A percentile compares a stretch with the other conserved stretches of the same genome.
phyloP scores from a whole-genome alignment of 2,888 invertebrate species.

The Xestoiulus laeticollis region DNA sequence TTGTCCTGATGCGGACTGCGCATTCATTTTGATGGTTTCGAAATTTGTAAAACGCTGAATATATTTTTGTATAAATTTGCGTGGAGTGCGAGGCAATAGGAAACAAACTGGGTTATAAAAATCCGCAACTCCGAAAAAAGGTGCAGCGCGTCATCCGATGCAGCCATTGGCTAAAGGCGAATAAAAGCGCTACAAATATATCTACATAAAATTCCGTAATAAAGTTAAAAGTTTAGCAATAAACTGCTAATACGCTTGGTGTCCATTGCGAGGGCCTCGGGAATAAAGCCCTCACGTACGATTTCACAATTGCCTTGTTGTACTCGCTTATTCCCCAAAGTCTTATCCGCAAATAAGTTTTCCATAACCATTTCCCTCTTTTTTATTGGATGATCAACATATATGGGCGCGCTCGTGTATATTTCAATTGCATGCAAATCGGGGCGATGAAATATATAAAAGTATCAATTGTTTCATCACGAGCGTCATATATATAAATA shows the following conservation, averaged over 20 bases:
- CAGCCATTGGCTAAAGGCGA: background rate
- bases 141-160: background rate
- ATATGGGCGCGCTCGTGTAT: background rate
- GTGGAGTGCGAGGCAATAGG: background rate
- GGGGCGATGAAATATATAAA: conserved; percentile 22
- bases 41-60: conserved; percentile 5
- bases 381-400: background rate
- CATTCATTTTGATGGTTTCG: background rate
- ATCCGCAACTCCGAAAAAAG: conserved; percentile 1
- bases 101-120: conserved; percentile 2
- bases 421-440: conserved; percentile 37
- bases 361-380: background rate
- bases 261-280: background rate
- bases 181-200: background rate
- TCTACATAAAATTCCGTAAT: conserved; percentile 10
- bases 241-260: conserved; percentile 5
- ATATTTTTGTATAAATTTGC: background rate
- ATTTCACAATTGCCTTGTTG: conserved; percentile 17
- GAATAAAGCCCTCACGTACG: conserved; percentile 19
- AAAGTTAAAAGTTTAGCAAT: conserved; percentile 37
- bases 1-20: background rate
- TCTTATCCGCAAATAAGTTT: conserved; percentile 31
- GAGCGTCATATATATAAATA: background rate
- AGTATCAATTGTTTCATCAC: conserved; percentile 25
- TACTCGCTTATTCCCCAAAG: background rate